These are phyloP conservation scores for Lucifuga dentata DNA, from an alignment of 2,113 vertebrate species.

Conservation along the genomic window DNA sequence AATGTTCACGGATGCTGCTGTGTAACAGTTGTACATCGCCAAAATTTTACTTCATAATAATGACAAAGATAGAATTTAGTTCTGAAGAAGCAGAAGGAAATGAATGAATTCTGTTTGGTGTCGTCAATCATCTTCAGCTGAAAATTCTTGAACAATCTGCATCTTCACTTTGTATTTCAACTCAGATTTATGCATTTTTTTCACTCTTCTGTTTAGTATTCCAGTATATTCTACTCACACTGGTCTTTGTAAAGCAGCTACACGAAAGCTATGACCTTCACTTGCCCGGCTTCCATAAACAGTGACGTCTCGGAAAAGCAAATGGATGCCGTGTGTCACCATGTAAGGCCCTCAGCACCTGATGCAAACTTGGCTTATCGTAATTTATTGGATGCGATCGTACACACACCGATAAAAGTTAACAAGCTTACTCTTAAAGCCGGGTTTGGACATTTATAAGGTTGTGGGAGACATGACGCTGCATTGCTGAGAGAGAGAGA, in stretches of 20 bases:
- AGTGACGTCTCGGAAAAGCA: conserved; percentile 22
- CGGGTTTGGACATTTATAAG: conserved; percentile 67
- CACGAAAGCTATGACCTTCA: conserved; percentile 43
- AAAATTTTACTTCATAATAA: conserved; percentile 27
- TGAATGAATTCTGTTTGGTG: neutral
- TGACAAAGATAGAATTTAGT: conserved; percentile 22
- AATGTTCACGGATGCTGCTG: conserved; percentile 24
- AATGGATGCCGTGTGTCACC: conserved; percentile 33
- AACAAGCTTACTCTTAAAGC: conserved; percentile 63
- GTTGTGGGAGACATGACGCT: conserved; percentile 41
- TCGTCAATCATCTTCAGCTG: neutral
- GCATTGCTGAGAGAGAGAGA: conserved; percentile 1
- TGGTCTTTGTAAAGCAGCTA: conserved; percentile 9
- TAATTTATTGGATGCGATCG: conserved; percentile 68
- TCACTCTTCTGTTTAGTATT: neutral
- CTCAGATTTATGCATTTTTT: neutral
- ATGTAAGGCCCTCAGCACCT: conserved; percentile 42
- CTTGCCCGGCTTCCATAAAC: conserved; percentile 52
- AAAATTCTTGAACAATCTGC: neutral
- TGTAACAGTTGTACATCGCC: conserved; percentile 37
- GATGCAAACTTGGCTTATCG: conserved; percentile 40
- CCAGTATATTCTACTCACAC: neutral
- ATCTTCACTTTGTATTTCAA: neutral
- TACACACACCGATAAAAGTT: conserved; percentile 68
- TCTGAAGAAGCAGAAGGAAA: neutral